phyloP scores from a whole-genome alignment of 2,113 vertebrate species.

The Xenopus tropicalis region UCB_Xtro_10.0 CM004443.2:60264501-60265000 shows the following conservation, averaged over 20 bases:
- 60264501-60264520: constrained; percentile 13
- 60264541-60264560: neutral
- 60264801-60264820: constrained; percentile 33
- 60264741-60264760: constrained; percentile 30
- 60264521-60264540: constrained; percentile 8
- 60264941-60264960: no score
- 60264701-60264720: constrained; percentile 32
- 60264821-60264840: constrained; percentile 14
- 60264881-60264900: no score
- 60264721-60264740: constrained; percentile 40
- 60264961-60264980: no score
- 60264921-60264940: no score
- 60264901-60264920: no score
- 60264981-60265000: no score
- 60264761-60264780: constrained; percentile 33
- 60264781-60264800: constrained; percentile 29
- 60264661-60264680: constrained; percentile 24
- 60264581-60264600: constrained; percentile 14
- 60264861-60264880: no score
- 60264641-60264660: constrained; percentile 36
- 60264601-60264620: constrained; percentile 31
- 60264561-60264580: constrained; percentile 3
- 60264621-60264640: constrained; percentile 37
- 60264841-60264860: constrained; percentile 1
- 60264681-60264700: constrained; percentile 30